These are phyloP conservation scores for Herminia tarsipennalis DNA, from an alignment of 2,888 invertebrate genomes.

Conservation along the genomic window DNA sequence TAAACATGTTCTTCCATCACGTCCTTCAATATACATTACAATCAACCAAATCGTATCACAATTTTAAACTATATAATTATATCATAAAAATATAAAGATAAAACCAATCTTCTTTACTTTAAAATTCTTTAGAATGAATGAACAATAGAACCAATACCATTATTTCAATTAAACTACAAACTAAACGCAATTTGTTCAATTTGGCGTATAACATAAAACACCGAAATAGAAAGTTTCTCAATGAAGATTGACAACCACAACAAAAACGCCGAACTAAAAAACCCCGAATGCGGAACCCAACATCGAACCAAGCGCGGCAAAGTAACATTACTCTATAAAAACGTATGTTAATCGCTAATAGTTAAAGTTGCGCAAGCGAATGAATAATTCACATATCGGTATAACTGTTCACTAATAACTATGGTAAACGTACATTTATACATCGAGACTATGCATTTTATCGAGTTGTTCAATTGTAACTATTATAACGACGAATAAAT, in stretches of 20 bases:
- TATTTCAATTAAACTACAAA: not conserved
- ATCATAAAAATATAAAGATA: no score
- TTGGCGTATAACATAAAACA: not conserved
- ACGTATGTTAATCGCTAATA: slow-evolving; percentile 27
- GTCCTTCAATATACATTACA: no score
- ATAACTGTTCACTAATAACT: slow-evolving; percentile 40
- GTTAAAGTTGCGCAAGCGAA: slow-evolving; percentile 30
- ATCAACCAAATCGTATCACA: no score
- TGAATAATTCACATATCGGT: slow-evolving; percentile 37
- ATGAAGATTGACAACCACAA: slow-evolving; percentile 8
- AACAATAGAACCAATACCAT: not conserved
- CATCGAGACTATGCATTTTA: slow-evolving; percentile 31
- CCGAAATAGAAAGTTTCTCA: slow-evolving; percentile 15
- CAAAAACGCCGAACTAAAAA: slow-evolving; percentile 3
- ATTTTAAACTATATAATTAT: no score
- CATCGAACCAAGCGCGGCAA: not conserved
- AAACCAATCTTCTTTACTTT: no score
- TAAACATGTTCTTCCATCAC: no score
- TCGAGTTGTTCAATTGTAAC: slow-evolving; percentile 25
- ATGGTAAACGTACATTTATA: slow-evolving; percentile 23
- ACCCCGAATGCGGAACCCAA: slow-evolving; percentile 11
- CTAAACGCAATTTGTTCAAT: not conserved
- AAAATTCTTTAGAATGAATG: no score
- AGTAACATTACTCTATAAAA: slow-evolving; percentile 7
- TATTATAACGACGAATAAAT: slow-evolving; percentile 31